Evolutionary conservation across 1,140 invertebrate genomes (phyloP).

Genomic region (Cherax quadricarinatus): DNA sequence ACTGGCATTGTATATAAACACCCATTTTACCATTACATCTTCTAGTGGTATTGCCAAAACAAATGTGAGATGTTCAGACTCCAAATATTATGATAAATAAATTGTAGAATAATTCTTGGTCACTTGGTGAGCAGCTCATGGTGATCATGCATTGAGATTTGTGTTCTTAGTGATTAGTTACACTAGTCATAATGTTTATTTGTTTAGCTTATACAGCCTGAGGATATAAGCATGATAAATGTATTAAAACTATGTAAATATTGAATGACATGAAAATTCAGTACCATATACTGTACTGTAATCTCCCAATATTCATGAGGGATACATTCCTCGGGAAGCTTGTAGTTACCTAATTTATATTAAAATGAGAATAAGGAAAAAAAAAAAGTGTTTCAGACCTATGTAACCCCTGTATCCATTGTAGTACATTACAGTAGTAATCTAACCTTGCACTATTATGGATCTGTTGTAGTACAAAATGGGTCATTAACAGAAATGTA

Average conservation of each 20-base stretch:
- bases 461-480: no score
- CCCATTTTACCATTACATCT: not conserved
- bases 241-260: not conserved
- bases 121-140: not conserved
- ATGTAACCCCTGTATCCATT: no score
- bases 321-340: no score
- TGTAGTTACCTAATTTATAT: no score
- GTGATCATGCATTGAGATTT: not conserved
- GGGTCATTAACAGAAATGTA: no score
- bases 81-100: not conserved
- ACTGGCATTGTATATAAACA: not conserved
- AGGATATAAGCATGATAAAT: not conserved
- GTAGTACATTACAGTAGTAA: no score
- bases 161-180: not conserved
- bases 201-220: not conserved
- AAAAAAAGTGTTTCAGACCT: no score
- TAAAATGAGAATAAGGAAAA: no score
- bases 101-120: not conserved
- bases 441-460: no score
- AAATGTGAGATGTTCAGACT: not conserved
- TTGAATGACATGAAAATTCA: not conserved
- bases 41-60: not conserved
- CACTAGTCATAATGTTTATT: conserved; percentile 5
- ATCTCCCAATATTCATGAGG: no score
- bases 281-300: not conserved